Conservation (phyloP, 92 coral and sea anemone genomes). For the Scolanthus callimorphus region DNA sequence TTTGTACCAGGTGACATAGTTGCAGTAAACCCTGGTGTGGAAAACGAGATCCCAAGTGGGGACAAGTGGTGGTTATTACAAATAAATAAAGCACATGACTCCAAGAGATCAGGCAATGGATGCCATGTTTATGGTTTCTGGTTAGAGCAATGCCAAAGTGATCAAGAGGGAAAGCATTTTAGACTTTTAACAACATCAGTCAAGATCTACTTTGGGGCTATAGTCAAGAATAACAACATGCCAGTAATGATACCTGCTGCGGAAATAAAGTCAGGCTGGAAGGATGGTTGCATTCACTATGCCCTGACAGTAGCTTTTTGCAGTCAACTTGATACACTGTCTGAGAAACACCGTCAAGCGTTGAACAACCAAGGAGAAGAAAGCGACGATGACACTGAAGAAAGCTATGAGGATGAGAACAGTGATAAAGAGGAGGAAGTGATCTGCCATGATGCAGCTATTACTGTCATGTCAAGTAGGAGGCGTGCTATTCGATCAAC, state of each 20-base stretch:
- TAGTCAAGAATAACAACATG: conserved; percentile 37
- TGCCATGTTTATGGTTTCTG: conserved; percentile 67
- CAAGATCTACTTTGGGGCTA: conserved; percentile 51
- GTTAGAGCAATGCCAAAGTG: conserved; percentile 16
- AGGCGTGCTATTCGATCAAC: conserved; percentile 33
- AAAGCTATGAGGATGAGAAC: not conserved
- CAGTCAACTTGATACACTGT: conserved; percentile 17
- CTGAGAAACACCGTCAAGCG: conserved; percentile 15
- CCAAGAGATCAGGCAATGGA: conserved; percentile 18
- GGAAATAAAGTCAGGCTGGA: conserved; percentile 46
- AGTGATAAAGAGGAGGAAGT: conserved; percentile 19
- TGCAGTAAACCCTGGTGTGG: conserved; percentile 48
- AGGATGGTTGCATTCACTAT: conserved; percentile 33
- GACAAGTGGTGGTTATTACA: not conserved
- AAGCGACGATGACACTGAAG: conserved; percentile 1
- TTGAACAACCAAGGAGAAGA: not conserved
- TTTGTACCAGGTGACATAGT: conserved; percentile 53
- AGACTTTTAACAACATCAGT: conserved; percentile 26
- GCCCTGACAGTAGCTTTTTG: conserved; percentile 33
- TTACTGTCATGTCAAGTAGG: conserved; percentile 31
- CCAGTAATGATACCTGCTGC: conserved; percentile 47
- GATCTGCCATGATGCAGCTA: conserved; percentile 41
- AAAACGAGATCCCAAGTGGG: not conserved
- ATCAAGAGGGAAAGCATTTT: conserved; percentile 20
- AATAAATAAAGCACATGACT: conserved; percentile 26